phyloP scores from a whole-genome alignment of 2,113 vertebrate species.

The Peromyscus californicus region DNA sequence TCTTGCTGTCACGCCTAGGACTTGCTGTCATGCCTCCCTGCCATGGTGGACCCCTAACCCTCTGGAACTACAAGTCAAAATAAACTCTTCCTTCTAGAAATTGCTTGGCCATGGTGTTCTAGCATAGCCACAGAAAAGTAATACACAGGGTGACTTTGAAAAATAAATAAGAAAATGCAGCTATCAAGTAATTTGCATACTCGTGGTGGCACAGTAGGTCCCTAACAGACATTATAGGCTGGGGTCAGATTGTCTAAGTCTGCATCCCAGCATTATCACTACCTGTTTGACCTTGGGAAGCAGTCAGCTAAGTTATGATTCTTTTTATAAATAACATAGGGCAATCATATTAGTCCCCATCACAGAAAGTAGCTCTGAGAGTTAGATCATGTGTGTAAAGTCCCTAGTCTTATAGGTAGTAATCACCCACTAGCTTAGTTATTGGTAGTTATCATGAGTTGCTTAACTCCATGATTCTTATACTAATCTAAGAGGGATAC shows the following conservation, averaged over 20 bases:
- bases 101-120: background rate
- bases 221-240: background rate
- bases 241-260: background rate
- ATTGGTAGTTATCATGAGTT: conserved; percentile 32
- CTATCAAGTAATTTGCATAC: background rate
- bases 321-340: background rate
- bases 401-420: background rate
- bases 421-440: conserved; percentile 7
- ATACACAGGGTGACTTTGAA: background rate
- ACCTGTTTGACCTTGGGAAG: conserved; percentile 12
- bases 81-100: background rate
- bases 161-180: background rate
- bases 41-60: background rate
- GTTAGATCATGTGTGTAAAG: conserved; percentile 22
- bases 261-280: conserved; percentile 3
- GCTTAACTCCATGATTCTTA: conserved; percentile 3
- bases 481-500: background rate
- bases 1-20: background rate
- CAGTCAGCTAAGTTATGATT: background rate
- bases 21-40: background rate
- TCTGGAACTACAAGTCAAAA: background rate
- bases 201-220: background rate
- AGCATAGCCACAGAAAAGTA: background rate
- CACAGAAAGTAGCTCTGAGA: background rate
- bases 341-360: background rate